A percentile compares a stretch with the other conserved stretches of the same genome.
Conservation (phyloP, 2,888 invertebrate species). For the Myopa testacea region DNA sequence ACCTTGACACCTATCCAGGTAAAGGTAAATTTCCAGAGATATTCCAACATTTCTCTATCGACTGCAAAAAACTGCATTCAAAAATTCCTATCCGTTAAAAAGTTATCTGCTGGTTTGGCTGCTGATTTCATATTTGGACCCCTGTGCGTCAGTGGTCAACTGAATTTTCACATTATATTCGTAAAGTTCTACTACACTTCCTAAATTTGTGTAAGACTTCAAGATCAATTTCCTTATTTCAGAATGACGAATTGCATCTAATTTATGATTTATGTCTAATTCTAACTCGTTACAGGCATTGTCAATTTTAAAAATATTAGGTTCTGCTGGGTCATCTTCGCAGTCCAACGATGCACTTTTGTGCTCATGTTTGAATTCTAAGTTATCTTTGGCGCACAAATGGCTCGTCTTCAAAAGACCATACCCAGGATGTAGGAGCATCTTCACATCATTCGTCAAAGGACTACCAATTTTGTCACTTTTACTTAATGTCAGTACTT, state of each 20-base stretch:
- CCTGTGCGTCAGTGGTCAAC: conserved; percentile 24
- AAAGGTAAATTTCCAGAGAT: no score
- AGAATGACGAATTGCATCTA: background rate
- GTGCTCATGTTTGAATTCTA: conserved; percentile 4
- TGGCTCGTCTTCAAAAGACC: background rate
- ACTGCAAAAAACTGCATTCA: no score
- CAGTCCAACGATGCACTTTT: background rate
- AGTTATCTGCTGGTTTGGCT: no score
- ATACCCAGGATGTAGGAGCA: background rate
- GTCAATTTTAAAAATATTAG: conserved; percentile 32
- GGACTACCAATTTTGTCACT: no score
- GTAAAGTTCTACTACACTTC: conserved; percentile 10
- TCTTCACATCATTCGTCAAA: background rate
- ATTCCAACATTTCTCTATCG: no score
- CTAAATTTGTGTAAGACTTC: conserved; percentile 11
- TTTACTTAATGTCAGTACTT: no score
- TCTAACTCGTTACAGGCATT: conserved; percentile 7
- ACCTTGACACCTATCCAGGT: no score
- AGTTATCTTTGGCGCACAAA: background rate
- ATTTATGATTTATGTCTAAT: conserved; percentile 21
- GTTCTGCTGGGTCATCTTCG: background rate
- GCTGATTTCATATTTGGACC: no score
- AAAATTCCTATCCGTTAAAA: no score
- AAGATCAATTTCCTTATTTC: conserved; percentile 22
- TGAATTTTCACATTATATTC: conserved; percentile 39